A percentile compares a stretch with the other conserved stretches of the same genome.
Evolutionary conservation across 2,797 vertebrate species (phyloP).

Genomic region (Manis pentadactyla): DNA sequence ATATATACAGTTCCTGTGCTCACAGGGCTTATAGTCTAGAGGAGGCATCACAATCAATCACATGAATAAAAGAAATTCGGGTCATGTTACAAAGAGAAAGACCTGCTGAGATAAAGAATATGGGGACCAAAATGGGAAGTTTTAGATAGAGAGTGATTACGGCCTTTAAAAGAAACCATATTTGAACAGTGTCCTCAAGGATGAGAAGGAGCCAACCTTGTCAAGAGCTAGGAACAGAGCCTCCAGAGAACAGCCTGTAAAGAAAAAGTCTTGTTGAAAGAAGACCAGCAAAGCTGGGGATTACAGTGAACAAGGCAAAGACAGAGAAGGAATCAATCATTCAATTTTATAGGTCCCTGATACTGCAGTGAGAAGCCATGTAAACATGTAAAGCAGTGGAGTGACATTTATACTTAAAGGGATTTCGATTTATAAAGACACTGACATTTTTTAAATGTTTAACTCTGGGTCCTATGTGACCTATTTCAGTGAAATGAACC

Average conservation of each 20-base stretch:
- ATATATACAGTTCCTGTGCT: neutral
- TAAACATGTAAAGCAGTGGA: neutral
- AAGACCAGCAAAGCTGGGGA: neutral
- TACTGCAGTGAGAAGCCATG: neutral
- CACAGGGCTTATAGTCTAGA: neutral
- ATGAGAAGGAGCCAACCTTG: neutral
- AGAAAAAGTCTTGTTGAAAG: neutral
- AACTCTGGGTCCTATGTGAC: neutral
- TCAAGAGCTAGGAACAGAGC: neutral
- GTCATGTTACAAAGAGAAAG: neutral
- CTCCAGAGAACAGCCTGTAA: neutral
- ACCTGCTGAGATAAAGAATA: neutral
- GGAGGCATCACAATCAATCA: neutral
- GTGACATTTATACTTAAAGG: neutral
- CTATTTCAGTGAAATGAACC: neutral
- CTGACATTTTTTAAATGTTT: conserved; percentile 24
- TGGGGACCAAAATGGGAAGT: neutral
- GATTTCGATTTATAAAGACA: neutral
- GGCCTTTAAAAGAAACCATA: neutral
- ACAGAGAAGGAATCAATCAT: neutral
- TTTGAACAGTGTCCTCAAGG: neutral
- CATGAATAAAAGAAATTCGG: neutral
- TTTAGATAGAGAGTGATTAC: neutral
- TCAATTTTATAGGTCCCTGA: neutral
- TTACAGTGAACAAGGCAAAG: neutral